These are phyloP conservation scores for Sapayoa aenigma DNA, from an alignment of 2,113 vertebrate species.

Conservation along the genomic window DNA sequence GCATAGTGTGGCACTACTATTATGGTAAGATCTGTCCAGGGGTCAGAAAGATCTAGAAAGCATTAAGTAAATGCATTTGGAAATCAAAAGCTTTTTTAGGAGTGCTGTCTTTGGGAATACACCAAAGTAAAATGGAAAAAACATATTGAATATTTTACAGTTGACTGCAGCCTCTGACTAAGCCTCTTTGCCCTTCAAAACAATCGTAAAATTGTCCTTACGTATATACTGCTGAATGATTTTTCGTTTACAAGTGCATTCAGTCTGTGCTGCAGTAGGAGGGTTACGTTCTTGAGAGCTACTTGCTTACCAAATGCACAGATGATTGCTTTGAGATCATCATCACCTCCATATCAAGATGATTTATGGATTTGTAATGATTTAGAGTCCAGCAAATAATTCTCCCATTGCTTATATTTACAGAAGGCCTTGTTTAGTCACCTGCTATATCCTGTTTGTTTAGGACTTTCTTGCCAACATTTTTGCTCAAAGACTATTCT, in stretches of 20 bases:
- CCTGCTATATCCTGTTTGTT: not conserved
- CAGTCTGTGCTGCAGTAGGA: not conserved
- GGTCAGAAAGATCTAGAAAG: not conserved
- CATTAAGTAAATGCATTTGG: not conserved
- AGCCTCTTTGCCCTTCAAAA: constrained; percentile 5
- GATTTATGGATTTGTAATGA: not conserved
- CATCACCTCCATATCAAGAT: not conserved
- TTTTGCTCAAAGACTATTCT: not conserved
- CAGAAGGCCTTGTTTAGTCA: not conserved
- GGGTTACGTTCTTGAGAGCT: not conserved
- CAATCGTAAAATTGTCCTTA: not conserved
- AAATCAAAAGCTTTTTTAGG: not conserved
- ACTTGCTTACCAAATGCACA: not conserved
- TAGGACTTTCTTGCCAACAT: not conserved
- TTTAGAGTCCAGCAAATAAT: not conserved
- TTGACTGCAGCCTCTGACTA: not conserved
- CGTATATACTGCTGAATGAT: not conserved
- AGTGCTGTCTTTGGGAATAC: not conserved
- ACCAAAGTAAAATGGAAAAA: not conserved
- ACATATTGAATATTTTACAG: not conserved
- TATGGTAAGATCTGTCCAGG: not conserved
- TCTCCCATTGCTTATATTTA: not conserved
- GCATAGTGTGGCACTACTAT: not conserved
- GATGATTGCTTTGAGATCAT: not conserved
- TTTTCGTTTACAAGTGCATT: not conserved